Evolutionary conservation across 1,140 invertebrate genomes (phyloP).

Genomic region (Bombus difficillimus): DNA sequence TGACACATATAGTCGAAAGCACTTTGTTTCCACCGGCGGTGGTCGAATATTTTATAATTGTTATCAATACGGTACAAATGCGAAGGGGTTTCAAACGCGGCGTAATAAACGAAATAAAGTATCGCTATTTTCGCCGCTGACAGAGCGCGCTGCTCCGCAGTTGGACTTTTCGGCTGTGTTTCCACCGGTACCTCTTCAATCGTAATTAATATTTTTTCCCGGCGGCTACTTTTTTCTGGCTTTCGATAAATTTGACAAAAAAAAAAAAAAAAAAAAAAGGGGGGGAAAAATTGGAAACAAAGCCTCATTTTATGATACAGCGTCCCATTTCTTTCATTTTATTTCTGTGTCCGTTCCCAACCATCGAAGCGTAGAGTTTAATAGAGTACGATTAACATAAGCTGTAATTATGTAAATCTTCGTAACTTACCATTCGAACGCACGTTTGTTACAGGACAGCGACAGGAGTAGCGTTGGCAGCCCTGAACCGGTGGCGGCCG

Average conservation of each 20-base stretch:
- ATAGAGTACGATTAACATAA: background rate
- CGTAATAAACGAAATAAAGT: constrained; percentile 47
- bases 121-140: constrained; percentile 35
- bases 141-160: background rate
- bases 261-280: background rate
- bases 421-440: background rate
- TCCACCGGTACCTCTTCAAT: constrained; percentile 27
- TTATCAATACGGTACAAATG: constrained; percentile 45
- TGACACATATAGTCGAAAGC: constrained; percentile 34
- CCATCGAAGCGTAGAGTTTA: background rate
- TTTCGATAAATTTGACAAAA: constrained; percentile 2
- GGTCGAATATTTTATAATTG: constrained; percentile 44
- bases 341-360: no score
- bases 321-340: background rate
- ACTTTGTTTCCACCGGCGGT: constrained; percentile 8
- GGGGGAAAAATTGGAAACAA: background rate
- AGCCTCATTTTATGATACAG: background rate
- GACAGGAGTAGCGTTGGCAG: constrained; percentile 88
- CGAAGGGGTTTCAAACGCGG: constrained; percentile 35
- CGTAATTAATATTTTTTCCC: constrained; percentile 38
- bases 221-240: background rate
- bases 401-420: background rate
- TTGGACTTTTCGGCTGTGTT: constrained; percentile 15
- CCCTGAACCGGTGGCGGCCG: constrained; percentile 86
- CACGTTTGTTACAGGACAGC: constrained; percentile 85